Evolutionary conservation across 2,113 vertebrate genomes (phyloP), one percentile per base, ranked within the genome.

Genomic region (Rhinichthys klamathensis): DNA sequence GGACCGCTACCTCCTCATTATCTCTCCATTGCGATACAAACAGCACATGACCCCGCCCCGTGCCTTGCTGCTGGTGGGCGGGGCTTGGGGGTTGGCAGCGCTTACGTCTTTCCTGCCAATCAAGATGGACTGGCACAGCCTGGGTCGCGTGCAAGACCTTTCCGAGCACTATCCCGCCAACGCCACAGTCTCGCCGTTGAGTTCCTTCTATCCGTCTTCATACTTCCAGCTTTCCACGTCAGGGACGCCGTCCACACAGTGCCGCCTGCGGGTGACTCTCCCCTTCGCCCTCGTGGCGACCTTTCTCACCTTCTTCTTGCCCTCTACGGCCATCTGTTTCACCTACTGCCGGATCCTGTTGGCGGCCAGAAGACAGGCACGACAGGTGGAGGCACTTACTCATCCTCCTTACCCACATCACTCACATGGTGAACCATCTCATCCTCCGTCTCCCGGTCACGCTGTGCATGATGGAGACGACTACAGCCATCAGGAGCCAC

Each of bases 1-100:
- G 93, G 98, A 99, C 94, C 95, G 98, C 1, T 99, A 98, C 92
- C 93, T 99, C 90, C 96, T 99, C 90, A 99, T 99, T 91, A 97
- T 97, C 77, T 98, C 97, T 1, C 98, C 98, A 0, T 94, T 99
- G 83, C 93, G 95, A 32, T 99, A 99, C 95, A 98, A 98, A 93
- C 96, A 98, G 90, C 94, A 96, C 79, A 97, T 99, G 98, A 99
- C 97, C 2, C 93, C 96, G 1, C 90, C 94, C 61, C 93, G 97
- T 27, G 98, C 97, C 0, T 82, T 99, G 83, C 91, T 94, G 6
- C 94, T 99, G 18, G 94, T 99, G 46, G 91, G 95, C 80, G 96
- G 96, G 54, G 96, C 97, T 84, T 99, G 98, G 98, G 95, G 93
- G 1, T 82, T 98, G 88, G 97, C 98, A 0, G 96, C 95, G 0